Percentiles rank a stretch among this genome's conserved stretches.
Conservation (phyloP, 2,888 invertebrate species). For the Sinhomidia bicolor region DNA sequence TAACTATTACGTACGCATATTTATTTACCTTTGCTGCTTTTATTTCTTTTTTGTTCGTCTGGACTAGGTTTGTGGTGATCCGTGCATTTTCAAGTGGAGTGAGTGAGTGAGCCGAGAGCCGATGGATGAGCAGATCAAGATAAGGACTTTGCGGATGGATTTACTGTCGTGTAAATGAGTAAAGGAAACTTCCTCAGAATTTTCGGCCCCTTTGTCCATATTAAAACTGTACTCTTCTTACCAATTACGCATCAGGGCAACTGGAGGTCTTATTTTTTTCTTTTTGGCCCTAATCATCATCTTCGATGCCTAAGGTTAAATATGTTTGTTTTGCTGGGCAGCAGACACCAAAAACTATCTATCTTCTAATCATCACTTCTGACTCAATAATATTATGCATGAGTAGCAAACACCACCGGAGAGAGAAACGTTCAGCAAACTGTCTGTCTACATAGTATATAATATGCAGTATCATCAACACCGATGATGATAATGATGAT, state of each 20-base stretch:
- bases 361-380: constrained; percentile 51
- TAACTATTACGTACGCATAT: not conserved
- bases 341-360: constrained; percentile 13
- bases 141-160: constrained; percentile 70
- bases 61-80: constrained; percentile 52
- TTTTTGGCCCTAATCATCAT: constrained; percentile 32
- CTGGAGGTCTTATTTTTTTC: constrained; percentile 71
- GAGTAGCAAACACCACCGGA: not conserved
- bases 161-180: constrained; percentile 74
- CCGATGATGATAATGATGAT: too few species aligned
- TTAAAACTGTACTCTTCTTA: constrained; percentile 79
- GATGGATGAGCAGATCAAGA: constrained; percentile 70
- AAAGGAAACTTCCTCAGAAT: constrained; percentile 71
- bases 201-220: constrained; percentile 80
- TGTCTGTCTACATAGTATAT: too few species aligned
- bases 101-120: too few species aligned
- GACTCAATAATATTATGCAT: constrained; percentile 52
- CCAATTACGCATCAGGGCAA: constrained; percentile 74
- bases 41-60: not conserved
- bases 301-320: constrained; percentile 39
- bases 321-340: constrained; percentile 51
- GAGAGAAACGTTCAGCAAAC: too few species aligned
- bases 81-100: constrained; percentile 60
- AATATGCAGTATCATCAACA: not conserved
- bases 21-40: constrained; percentile 51